Conservation (phyloP, 2,113 vertebrate species). For the Egretta garzetta region DNA sequence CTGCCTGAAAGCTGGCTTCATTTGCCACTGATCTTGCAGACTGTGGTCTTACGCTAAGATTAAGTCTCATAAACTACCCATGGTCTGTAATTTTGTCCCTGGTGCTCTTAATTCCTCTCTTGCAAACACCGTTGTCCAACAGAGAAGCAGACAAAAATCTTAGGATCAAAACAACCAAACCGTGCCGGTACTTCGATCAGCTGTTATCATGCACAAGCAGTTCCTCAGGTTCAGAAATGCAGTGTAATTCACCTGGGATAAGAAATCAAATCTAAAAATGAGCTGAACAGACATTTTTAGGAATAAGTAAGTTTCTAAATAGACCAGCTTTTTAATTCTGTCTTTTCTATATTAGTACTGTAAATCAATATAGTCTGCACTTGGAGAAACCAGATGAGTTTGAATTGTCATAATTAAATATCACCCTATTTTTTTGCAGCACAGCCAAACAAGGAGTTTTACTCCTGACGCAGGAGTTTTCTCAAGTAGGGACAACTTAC, state of each 20-base stretch:
- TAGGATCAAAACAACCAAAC: not conserved
- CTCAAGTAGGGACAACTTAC: not conserved
- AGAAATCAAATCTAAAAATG: slow-evolving; percentile 36
- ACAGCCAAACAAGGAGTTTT: not conserved
- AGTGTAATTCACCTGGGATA: not conserved
- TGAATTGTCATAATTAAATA: slow-evolving; percentile 30
- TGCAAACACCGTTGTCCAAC: not conserved
- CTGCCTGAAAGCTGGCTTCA: not conserved
- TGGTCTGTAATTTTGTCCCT: not conserved
- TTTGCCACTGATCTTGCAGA: not conserved
- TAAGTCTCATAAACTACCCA: not conserved
- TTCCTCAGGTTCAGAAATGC: not conserved
- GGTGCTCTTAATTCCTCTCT: not conserved
- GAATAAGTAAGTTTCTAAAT: slow-evolving; percentile 14
- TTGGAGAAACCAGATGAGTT: not conserved
- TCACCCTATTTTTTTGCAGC: not conserved
- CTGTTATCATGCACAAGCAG: not conserved
- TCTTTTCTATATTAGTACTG: not conserved
- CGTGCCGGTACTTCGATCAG: not conserved
- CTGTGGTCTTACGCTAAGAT: not conserved
- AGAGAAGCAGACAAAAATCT: not conserved
- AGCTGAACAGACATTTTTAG: slow-evolving; percentile 37
- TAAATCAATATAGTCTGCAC: slow-evolving; percentile 17
- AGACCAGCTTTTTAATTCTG: slow-evolving; percentile 11
- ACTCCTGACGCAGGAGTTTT: not conserved